Conservation (phyloP, 2,113 vertebrate species). For the Mobula hypostoma region DNA sequence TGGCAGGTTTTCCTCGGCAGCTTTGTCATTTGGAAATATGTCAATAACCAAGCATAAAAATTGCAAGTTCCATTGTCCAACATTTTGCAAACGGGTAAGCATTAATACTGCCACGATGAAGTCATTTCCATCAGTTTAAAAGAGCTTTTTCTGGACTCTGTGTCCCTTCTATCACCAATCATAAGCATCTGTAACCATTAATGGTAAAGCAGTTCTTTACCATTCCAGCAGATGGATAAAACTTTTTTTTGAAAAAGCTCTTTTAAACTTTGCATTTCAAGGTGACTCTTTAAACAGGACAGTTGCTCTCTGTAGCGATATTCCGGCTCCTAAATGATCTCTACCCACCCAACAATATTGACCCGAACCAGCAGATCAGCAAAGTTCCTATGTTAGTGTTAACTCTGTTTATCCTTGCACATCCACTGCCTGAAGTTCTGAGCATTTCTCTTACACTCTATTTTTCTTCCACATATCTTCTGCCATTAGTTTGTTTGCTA, state of each 20-base stretch:
- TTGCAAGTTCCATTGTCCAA: not conserved
- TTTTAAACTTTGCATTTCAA: not conserved
- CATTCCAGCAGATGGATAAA: not conserved
- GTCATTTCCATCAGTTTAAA: conserved; percentile 21
- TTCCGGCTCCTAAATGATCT: not conserved
- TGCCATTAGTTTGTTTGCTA: not conserved
- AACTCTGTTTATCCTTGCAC: not conserved
- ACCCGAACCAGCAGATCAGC: not conserved
- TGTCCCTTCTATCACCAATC: not conserved
- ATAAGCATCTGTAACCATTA: not conserved
- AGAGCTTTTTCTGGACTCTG: not conserved
- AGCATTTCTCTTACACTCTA: not conserved
- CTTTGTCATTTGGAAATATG: not conserved
- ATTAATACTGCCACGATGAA: not conserved
- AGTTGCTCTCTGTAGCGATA: not conserved
- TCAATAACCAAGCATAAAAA: not conserved
- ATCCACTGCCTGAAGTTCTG: not conserved
- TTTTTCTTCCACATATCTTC: not conserved
- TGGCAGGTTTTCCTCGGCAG: not conserved
- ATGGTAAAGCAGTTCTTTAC: not conserved
- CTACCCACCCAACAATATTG: not conserved
- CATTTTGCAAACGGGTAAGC: not conserved
- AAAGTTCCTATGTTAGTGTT: not conserved
- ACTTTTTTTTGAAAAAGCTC: not conserved
- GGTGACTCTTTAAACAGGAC: not conserved